Percentiles rank a stretch among this genome's conserved stretches.
These are phyloP conservation scores for Leptogaster cylindrica DNA, from an alignment of 2,888 invertebrate species.

Conservation along the genomic window DNA sequence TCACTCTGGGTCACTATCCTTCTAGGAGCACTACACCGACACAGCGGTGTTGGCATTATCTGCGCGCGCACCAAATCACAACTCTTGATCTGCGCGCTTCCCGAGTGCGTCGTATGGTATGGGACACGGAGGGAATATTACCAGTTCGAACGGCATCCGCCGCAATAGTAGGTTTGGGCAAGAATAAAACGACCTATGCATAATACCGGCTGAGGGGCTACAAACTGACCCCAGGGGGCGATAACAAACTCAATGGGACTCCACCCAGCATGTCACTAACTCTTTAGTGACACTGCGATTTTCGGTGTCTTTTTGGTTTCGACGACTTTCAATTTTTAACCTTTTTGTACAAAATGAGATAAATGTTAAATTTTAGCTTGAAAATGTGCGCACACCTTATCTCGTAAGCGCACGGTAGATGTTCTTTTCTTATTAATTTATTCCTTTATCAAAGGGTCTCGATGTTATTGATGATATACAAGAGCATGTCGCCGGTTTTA, in stretches of 20 bases:
- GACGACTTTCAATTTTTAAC: slow-evolving; percentile 11
- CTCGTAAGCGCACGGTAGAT: slow-evolving; percentile 4
- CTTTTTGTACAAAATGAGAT: slow-evolving; percentile 24
- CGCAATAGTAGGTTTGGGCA: not conserved
- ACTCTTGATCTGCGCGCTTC: slow-evolving; percentile 28
- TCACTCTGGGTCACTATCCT: slow-evolving; percentile 33
- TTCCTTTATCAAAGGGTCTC: slow-evolving; percentile 43
- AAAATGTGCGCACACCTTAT: not conserved
- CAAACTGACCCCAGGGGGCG: slow-evolving; percentile 48
- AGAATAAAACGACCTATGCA: slow-evolving; percentile 21
- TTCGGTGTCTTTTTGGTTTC: slow-evolving; percentile 44
- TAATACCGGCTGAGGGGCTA: slow-evolving; percentile 25
- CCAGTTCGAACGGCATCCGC: slow-evolving; percentile 3
- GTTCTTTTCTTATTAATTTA: slow-evolving; percentile 39
- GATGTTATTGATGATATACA: slow-evolving; percentile 47
- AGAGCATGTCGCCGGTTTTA: slow-evolving; percentile 47
- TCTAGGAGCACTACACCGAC: slow-evolving; percentile 33
- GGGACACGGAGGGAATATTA: slow-evolving; percentile 11
- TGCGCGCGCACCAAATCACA: slow-evolving; percentile 38
- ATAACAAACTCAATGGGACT: slow-evolving; percentile 47
- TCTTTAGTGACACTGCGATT: slow-evolving; percentile 48
- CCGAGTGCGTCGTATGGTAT: slow-evolving; percentile 6
- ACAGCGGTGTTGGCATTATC: slow-evolving; percentile 37
- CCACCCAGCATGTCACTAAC: slow-evolving; percentile 48
- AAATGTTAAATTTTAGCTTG: slow-evolving; percentile 5